Evolutionary conservation across 2,888 invertebrate genomes (phyloP).

Genomic region (Osedax frankpressi): DNA sequence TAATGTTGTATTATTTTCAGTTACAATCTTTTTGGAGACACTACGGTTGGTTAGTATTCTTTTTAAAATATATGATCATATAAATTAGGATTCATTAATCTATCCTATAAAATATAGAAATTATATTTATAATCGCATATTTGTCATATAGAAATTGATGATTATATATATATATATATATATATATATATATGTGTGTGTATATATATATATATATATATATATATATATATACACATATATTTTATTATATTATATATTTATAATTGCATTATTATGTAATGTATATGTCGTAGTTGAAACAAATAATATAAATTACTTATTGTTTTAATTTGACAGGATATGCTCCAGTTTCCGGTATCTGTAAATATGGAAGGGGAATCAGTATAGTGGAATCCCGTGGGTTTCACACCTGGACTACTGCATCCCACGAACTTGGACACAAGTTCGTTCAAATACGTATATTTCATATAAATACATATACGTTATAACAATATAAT

Average conservation of each 20-base stretch:
- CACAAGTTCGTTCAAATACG: conserved; percentile 8
- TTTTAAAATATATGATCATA: too few species aligned
- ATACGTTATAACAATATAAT: too few species aligned
- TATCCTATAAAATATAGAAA: too few species aligned
- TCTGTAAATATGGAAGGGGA: conserved; percentile 10
- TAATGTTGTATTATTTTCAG: too few species aligned
- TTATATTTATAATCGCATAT: too few species aligned
- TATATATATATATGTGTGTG: neutral
- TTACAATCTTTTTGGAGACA: neutral
- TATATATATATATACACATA: neutral
- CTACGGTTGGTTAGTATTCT: neutral
- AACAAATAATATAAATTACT: too few species aligned
- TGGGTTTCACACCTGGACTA: conserved; percentile 11
- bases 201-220: neutral
- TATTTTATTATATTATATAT: neutral
- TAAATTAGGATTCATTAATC: too few species aligned
- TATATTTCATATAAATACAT: neutral
- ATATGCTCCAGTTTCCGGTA: conserved; percentile 3
- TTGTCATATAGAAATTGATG: too few species aligned
- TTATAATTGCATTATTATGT: neutral
- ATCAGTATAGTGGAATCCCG: neutral
- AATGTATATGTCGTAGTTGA: too few species aligned
- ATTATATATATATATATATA: neutral
- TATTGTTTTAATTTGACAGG: neutral
- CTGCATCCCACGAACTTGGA: conserved; percentile 12